These are phyloP conservation scores for Yponomeuta evonymella DNA, from an alignment of 2,888 invertebrate species.

Conservation along the genomic window DNA sequence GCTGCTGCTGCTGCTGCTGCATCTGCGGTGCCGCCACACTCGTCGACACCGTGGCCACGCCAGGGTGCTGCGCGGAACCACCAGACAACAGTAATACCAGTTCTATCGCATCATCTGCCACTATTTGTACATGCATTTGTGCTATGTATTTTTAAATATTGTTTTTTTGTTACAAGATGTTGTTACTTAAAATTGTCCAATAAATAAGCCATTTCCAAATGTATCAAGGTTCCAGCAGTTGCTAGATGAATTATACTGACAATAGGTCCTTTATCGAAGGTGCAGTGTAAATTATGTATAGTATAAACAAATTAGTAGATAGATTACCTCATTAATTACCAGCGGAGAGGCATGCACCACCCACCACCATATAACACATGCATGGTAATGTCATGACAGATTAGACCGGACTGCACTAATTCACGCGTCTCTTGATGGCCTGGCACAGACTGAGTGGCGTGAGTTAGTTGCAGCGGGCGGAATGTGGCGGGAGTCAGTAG, in stretches of 20 bases:
- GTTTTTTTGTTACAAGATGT: background rate
- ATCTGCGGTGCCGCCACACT: constrained; percentile 54
- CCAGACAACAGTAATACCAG: constrained; percentile 18
- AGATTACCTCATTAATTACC: constrained; percentile 54
- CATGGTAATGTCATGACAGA: constrained; percentile 36
- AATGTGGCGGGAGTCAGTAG: constrained; percentile 42
- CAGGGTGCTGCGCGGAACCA: constrained; percentile 45
- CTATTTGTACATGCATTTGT: background rate
- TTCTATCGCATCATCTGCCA: background rate
- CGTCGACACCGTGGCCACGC: constrained; percentile 62
- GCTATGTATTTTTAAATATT: background rate
- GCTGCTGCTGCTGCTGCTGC: constrained; percentile 25
- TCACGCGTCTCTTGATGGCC: constrained; percentile 14
- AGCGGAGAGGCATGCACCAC: constrained; percentile 51
- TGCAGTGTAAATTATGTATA: background rate
- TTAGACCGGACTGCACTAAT: constrained; percentile 27
- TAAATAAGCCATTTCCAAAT: too few relatives aligned
- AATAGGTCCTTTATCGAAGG: background rate
- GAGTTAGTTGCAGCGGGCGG: constrained; percentile 28
- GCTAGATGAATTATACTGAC: too few relatives aligned
- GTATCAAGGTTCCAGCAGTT: too few relatives aligned
- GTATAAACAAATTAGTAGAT: constrained; percentile 2
- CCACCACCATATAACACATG: constrained; percentile 59
- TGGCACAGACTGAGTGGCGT: constrained; percentile 24
- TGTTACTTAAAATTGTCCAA: background rate